Percentiles rank a stretch among this genome's conserved stretches.
phyloP scores from a whole-genome alignment of 1,140 invertebrate species.

The Himalopsyche phryganea region DNA sequence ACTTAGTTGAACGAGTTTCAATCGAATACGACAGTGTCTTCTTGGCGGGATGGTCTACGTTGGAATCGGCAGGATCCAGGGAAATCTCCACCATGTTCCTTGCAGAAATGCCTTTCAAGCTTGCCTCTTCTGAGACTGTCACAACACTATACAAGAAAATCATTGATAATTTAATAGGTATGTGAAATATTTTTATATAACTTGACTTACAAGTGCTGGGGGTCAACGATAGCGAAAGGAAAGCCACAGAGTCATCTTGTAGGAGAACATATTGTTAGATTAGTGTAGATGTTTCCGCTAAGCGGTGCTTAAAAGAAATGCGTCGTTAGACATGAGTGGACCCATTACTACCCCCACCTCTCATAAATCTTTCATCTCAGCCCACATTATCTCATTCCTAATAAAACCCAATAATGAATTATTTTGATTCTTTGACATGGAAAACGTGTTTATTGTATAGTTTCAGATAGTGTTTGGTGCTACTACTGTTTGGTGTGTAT shows the following conservation, averaged over 20 bases:
- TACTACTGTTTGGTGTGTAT: slow-evolving; percentile 28
- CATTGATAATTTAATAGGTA: slow-evolving; percentile 21
- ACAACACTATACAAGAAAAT: slow-evolving; percentile 7
- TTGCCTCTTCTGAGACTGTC: slow-evolving; percentile 11
- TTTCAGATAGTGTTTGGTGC: slow-evolving; percentile 31
- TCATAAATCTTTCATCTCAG: too few relatives aligned
- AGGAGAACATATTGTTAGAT: too few relatives aligned
- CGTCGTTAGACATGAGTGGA: too few relatives aligned
- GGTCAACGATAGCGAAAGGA: too few relatives aligned
- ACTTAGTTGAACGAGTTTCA: slow-evolving; percentile 19
- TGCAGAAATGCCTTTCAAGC: slow-evolving; percentile 24
- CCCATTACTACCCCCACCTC: too few relatives aligned
- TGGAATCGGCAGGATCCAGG: slow-evolving; percentile 22
- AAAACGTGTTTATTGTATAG: slow-evolving; percentile 6
- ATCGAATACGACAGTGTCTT: slow-evolving; percentile 28
- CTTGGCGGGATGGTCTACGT: slow-evolving; percentile 21
- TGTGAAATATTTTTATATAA: background rate
- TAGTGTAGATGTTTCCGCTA: too few relatives aligned
- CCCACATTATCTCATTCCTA: too few relatives aligned
- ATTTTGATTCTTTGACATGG: too few relatives aligned
- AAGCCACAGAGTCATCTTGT: too few relatives aligned
- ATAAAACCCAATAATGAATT: too few relatives aligned
- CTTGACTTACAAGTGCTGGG: too few relatives aligned
- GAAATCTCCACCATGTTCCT: slow-evolving; percentile 26
- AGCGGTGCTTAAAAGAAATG: too few relatives aligned